phyloP scores from a whole-genome alignment of 1,140 invertebrate species.

The Rhagoletis pomonella region DNA sequence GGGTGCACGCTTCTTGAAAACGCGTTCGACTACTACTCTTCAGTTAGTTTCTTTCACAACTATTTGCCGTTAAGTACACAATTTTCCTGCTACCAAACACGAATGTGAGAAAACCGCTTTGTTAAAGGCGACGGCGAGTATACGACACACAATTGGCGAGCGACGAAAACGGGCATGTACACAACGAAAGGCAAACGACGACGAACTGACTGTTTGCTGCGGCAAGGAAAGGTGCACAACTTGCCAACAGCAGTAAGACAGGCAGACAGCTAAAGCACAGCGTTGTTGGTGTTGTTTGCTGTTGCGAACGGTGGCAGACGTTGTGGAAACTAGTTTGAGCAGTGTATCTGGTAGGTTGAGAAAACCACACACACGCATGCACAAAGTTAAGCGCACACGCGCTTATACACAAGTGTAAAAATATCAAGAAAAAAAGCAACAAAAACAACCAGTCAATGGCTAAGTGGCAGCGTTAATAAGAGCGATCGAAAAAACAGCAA shows the following conservation, averaged over 20 bases:
- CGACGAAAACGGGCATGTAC: conserved; percentile 61
- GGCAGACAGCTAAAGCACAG: background rate
- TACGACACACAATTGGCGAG: background rate
- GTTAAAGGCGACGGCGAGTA: conserved; percentile 41
- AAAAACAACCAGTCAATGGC: background rate
- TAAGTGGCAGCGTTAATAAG: background rate
- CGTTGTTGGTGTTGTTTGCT: conserved; percentile 7
- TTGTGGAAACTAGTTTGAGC: conserved; percentile 34
- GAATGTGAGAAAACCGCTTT: conserved; percentile 5
- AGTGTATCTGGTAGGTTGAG: conserved; percentile 44
- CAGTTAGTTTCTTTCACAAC: conserved; percentile 10
- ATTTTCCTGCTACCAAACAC: background rate
- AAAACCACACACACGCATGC: background rate
- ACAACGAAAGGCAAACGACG: conserved; percentile 72
- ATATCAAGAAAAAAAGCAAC: conserved; percentile 7
- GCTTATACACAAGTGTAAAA: background rate
- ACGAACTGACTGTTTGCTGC: conserved; percentile 70
- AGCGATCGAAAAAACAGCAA: background rate
- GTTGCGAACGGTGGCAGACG: conserved; percentile 22
- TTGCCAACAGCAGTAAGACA: conserved; percentile 57
- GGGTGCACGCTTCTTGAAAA: background rate
- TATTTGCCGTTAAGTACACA: conserved; percentile 22
- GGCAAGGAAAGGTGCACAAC: conserved; percentile 69
- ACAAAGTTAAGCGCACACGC: background rate
- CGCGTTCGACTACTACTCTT: background rate